Percentiles rank a stretch among this genome's conserved stretches.
Conservation (phyloP, 2,888 invertebrate species). For the Sinhomidia bicolor region DNA sequence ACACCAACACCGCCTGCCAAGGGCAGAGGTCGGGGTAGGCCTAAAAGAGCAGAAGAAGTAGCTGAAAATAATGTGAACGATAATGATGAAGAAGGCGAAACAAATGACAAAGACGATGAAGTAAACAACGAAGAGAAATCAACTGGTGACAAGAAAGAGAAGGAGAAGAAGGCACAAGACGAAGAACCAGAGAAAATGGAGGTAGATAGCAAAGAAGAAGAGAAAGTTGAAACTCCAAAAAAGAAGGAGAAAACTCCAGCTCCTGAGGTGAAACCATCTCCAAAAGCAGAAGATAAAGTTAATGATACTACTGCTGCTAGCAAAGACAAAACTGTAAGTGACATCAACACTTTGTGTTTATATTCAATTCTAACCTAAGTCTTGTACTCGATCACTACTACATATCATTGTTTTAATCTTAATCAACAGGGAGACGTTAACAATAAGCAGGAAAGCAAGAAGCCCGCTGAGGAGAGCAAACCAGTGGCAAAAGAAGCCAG, state of each 20-base stretch:
- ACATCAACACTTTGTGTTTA: no score
- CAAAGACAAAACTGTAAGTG: slow-evolving; percentile 44
- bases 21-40: slow-evolving; percentile 70
- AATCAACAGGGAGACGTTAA: slow-evolving; percentile 51
- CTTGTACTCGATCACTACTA: background rate
- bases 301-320: slow-evolving; percentile 47
- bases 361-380: no score
- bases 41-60: slow-evolving; percentile 73
- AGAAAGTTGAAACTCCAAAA: slow-evolving; percentile 53
- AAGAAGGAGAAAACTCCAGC: slow-evolving; percentile 56
- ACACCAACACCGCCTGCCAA: slow-evolving; percentile 67
- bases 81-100: slow-evolving; percentile 64
- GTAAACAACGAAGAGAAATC: slow-evolving; percentile 36
- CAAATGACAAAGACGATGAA: slow-evolving; percentile 69
- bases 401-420: background rate
- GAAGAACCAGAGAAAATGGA: slow-evolving; percentile 63
- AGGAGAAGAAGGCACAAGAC: slow-evolving; percentile 55
- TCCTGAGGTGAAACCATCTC: slow-evolving; percentile 23
- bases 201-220: slow-evolving; percentile 54
- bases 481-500: slow-evolving; percentile 59
- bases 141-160: background rate
- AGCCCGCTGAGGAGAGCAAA: slow-evolving; percentile 58
- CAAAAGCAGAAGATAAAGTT: slow-evolving; percentile 51
- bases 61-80: slow-evolving; percentile 73
- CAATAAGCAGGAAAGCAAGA: slow-evolving; percentile 59